phyloP scores from a whole-genome alignment of 2,113 vertebrate species.

The Limnothrissa miodon region DNA sequence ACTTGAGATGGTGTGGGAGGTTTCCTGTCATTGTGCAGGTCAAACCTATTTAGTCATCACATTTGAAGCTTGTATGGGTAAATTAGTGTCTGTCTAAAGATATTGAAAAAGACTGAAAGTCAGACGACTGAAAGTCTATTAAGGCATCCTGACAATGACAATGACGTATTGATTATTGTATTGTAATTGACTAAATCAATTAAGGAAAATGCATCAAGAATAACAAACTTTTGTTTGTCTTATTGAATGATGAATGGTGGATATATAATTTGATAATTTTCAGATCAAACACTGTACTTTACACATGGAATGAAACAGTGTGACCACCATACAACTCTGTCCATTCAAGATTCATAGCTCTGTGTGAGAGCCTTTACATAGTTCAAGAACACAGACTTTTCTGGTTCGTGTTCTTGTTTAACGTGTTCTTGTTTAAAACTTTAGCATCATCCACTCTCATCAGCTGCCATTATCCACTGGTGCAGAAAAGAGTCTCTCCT shows the following conservation, averaged over 20 bases:
- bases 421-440: too few species aligned
- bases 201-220: background rate
- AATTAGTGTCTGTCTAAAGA: background rate
- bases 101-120: background rate
- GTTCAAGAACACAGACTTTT: background rate
- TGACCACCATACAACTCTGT: background rate
- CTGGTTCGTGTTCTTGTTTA: too few species aligned
- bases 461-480: background rate
- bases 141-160: too few species aligned
- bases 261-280: background rate
- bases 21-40: constrained; percentile 2
- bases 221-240: too few species aligned
- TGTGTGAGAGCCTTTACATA: background rate
- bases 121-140: too few species aligned
- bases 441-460: background rate
- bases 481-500: background rate
- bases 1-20: background rate
- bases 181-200: background rate
- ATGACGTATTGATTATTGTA: background rate
- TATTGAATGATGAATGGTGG: background rate
- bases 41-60: background rate
- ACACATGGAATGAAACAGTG: background rate
- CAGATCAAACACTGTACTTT: background rate
- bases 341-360: background rate
- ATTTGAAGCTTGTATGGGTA: background rate